Base-by-base conservation (phyloP, 2,797 vertebrate genomes). In the Natrix natrix region DNA sequence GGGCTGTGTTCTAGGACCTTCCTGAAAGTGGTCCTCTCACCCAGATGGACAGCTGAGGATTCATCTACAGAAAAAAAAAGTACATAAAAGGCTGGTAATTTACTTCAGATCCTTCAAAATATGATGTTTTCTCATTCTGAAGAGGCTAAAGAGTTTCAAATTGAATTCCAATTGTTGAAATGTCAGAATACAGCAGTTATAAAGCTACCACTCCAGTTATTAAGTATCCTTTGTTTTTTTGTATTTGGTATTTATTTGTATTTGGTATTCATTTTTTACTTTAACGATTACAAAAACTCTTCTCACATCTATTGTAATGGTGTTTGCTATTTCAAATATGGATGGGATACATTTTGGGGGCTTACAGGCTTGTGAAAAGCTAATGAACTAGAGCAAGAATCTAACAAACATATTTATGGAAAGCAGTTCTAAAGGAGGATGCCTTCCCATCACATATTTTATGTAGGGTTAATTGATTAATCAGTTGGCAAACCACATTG, bases 31-130 rank as follows among this genome's bases (percentile, higher is more conserved):
- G 94, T 96, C 57, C 95, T 95, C 91, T 95, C 94, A 0, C 95
- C 95, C 92, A 94, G 32, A 24, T 95, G 95, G 61, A 97, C 93
- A 54, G 95, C 91, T 95, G 96, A 96, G 37, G 93, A 92, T 20
- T 97, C 96, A n/a, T 96, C 96, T 92, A 74, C 91, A 93, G 96
- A 89, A 95, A 94, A 0, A 26, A 83, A 91, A 93, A 52, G 92
- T 94, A 61, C 93, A 92, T 7, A 95, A 94, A 54, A 52, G 90
- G 11, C 89, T 94, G 91, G 91, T 95, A 43, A 95, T 91, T 14
- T 78, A 94, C 90, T 94, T 94, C 55, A 96, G 87, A 59, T 97
- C 96, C 0, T 96, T 96, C 89, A 95, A 95, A 91, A 96, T 95
- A 92, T 95, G 92, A 96, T n/a, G 57, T 95, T 96, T 93, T 20